Conservation (phyloP, 2,113 vertebrate genomes). For the Mobula hypostoma region DNA sequence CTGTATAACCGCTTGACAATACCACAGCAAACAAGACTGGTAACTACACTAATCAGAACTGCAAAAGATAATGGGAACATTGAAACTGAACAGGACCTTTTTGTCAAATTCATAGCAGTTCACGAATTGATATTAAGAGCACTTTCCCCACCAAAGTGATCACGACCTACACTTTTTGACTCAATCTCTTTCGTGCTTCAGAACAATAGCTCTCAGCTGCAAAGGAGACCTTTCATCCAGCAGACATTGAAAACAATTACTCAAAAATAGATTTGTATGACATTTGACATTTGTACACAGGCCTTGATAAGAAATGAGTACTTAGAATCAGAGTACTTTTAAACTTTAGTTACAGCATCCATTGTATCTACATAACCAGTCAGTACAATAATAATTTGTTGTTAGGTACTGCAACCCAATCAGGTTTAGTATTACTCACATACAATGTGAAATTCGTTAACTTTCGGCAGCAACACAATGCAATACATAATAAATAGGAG, state of each 20-base stretch:
- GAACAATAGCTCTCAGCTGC: background rate
- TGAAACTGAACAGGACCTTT: background rate
- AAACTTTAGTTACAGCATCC: background rate
- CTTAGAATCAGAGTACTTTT: background rate
- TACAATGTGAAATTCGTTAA: no score
- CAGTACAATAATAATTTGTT: no score
- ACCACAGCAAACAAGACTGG: no score
- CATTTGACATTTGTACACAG: no score
- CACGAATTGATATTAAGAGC: background rate
- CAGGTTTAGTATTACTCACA: no score
- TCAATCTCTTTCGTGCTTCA: background rate
- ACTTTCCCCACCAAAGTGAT: background rate
- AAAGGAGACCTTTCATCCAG: background rate
- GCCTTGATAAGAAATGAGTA: background rate
- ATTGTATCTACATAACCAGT: no score
- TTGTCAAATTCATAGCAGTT: background rate
- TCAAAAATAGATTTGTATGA: no score
- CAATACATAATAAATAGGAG: no score
- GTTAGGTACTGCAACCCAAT: no score
- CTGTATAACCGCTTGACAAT: background rate
- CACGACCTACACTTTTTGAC: background rate
- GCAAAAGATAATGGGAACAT: background rate
- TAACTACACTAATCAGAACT: background rate
- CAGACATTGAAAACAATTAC: background rate
- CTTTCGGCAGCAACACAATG: no score